Evolutionary conservation across 2,888 invertebrate species (phyloP).

Genomic region (Trypoxylon attenuatum): DNA sequence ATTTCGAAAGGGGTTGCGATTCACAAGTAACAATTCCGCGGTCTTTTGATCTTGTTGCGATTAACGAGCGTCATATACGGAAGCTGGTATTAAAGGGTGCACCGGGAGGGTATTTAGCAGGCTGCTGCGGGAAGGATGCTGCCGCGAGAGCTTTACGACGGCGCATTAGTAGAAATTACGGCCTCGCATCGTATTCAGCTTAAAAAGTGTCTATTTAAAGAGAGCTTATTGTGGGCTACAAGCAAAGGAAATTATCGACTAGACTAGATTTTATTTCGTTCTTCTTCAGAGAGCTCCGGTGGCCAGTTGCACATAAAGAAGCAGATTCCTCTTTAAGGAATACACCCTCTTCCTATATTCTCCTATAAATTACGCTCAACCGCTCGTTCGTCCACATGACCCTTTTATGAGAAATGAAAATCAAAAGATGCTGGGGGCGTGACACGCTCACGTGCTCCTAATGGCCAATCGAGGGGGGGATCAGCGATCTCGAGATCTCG

Average conservation of each 20-base stretch:
- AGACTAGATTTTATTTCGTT: conserved; percentile 27
- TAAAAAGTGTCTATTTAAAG: conserved; percentile 15
- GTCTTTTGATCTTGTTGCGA: not conserved
- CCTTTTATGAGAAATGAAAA: conserved; percentile 22
- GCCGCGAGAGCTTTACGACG: conserved; percentile 20
- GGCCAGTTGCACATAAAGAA: too few species aligned
- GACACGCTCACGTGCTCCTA: conserved; percentile 32
- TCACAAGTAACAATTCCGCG: too few species aligned
- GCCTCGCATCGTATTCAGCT: conserved; percentile 10
- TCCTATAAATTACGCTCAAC: too few species aligned
- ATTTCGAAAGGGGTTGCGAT: too few species aligned
- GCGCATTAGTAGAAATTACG: conserved; percentile 32
- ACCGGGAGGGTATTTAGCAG: not conserved
- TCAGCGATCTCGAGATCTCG: conserved; percentile 3
- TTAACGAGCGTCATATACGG: not conserved
- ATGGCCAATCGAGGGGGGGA: conserved; percentile 13
- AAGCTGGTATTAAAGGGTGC: conserved; percentile 7
- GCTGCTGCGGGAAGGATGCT: not conserved
- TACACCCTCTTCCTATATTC: conserved; percentile 14
- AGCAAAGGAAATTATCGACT: conserved; percentile 3
- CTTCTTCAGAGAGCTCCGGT: conserved; percentile 4
- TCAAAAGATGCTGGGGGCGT: conserved; percentile 41
- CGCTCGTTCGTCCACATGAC: conserved; percentile 12
- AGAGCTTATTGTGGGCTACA: conserved; percentile 6
- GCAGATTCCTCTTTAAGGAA: not conserved